Evolutionary conservation across 2,113 vertebrate species (phyloP).

Genomic region (Melanocharis versteri): DNA sequence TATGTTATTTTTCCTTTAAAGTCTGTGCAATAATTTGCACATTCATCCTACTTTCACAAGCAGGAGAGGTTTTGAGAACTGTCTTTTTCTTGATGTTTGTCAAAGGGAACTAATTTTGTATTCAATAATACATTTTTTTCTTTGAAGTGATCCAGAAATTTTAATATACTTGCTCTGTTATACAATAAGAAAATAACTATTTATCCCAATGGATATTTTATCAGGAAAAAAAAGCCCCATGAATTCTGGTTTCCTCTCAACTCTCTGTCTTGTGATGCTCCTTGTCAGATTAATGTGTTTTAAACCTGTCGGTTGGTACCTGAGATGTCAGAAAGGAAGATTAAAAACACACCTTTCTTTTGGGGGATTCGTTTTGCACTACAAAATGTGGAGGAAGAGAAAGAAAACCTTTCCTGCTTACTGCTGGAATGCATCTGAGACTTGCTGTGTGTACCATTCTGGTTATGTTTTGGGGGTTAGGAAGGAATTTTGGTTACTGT

Average conservation of each 20-base stretch:
- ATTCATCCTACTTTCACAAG: not conserved
- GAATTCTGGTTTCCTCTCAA: not conserved
- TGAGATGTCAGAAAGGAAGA: not conserved
- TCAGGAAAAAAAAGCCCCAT: not conserved
- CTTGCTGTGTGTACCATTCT: not conserved
- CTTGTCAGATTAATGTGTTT: not conserved
- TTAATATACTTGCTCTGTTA: not conserved
- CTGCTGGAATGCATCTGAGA: not conserved
- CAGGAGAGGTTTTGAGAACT: not conserved
- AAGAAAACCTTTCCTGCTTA: not conserved
- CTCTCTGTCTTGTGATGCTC: not conserved
- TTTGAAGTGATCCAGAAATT: not conserved
- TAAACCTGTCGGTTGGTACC: not conserved
- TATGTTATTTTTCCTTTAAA: not conserved
- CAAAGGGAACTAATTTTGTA: not conserved
- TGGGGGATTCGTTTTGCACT: not conserved
- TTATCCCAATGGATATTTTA: not conserved
- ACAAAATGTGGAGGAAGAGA: not conserved
- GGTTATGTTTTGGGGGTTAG: not conserved
- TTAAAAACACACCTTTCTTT: not conserved
- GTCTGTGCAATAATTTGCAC: not conserved
- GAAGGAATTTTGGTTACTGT: not conserved
- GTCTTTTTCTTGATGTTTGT: not conserved
- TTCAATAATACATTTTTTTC: not conserved
- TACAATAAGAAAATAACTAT: not conserved